Conservation (phyloP, 2,113 vertebrate species). For the Opisthocomus hoazin region DNA sequence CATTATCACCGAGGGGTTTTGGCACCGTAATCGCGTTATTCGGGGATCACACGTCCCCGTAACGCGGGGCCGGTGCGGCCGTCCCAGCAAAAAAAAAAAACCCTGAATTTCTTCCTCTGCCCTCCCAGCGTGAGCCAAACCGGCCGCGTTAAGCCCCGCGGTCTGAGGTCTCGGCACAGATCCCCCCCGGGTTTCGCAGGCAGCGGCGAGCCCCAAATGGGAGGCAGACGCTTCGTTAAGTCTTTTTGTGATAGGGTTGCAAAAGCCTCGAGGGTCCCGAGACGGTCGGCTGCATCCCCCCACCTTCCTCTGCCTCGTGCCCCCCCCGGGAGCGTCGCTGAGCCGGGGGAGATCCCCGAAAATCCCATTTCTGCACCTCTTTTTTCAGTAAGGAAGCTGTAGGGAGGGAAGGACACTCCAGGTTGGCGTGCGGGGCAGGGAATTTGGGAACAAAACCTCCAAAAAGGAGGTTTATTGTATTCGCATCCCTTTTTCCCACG, state of each 20-base stretch:
- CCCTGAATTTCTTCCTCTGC: background rate
- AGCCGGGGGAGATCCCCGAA: background rate
- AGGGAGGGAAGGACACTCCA: accelerated
- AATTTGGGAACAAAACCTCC: background rate
- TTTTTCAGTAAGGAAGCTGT: background rate
- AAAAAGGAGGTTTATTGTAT: background rate
- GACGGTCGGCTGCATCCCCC: background rate
- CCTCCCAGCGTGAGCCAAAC: background rate
- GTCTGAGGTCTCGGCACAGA: background rate
- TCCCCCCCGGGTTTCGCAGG: background rate
- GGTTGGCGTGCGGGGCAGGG: accelerated
- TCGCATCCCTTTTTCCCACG: accelerated
- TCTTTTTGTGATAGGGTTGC: background rate
- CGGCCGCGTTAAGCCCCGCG: background rate
- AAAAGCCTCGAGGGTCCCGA: background rate
- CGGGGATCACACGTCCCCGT: accelerated
- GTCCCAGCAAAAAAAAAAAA: background rate
- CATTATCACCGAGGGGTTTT: accelerated
- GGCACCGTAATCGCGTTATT: accelerated
- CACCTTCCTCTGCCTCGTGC: background rate
- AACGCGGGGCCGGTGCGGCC: accelerated
- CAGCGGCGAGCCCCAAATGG: background rate
- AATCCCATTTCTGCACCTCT: background rate
- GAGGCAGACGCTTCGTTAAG: background rate
- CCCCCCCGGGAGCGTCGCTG: accelerated